Conservation (phyloP, 2,797 vertebrate genomes). For the Emydoidea blandingii region DNA sequence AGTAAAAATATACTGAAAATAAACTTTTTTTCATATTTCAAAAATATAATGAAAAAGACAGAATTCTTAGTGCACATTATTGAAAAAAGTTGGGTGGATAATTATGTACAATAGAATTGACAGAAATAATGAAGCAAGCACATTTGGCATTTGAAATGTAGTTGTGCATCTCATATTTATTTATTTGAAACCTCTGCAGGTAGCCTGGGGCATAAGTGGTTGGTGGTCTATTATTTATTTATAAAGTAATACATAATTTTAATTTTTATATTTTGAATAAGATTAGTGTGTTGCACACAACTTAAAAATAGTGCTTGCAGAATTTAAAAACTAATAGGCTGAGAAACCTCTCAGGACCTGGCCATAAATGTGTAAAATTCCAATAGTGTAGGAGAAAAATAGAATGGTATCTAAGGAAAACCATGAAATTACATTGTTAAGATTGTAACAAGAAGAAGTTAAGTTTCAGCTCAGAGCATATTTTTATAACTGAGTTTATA, state of each 20-base stretch:
- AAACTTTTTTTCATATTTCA: neutral
- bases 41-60: neutral
- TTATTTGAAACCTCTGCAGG: neutral
- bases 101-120: neutral
- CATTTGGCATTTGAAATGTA: conserved; percentile 5
- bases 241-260: neutral
- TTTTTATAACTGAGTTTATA: neutral
- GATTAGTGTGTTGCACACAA: fast-evolving
- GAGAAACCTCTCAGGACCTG: neutral
- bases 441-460: neutral
- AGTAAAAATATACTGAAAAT: neutral
- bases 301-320: fast-evolving
- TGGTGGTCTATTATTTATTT: neutral
- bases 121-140: neutral
- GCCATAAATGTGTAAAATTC: neutral
- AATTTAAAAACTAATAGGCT: neutral
- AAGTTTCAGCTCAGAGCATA: neutral
- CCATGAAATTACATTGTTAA: neutral
- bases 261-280: neutral
- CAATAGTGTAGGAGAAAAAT: neutral
- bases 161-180: neutral
- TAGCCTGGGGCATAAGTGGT: neutral
- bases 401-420: fast-evolving
- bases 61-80: neutral
- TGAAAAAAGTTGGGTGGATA: neutral